These are phyloP conservation scores for Acleris cristana DNA, from an alignment of 2,888 invertebrate genomes.

Conservation along the genomic window DNA sequence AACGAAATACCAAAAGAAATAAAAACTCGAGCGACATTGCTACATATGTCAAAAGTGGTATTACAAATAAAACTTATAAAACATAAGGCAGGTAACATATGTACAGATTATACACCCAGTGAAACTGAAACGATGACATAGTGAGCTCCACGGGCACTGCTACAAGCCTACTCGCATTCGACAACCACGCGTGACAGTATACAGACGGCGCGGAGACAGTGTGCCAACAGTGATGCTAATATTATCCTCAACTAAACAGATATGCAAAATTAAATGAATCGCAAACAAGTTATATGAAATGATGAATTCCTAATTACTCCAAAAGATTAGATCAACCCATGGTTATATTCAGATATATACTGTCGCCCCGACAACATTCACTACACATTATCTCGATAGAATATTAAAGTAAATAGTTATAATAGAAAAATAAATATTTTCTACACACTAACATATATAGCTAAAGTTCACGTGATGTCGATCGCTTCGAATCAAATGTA, in stretches of 20 bases:
- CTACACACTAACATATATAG: conserved; percentile 82
- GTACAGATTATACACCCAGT: conserved; percentile 79
- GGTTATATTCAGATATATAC: conserved; percentile 65
- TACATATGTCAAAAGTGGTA: conserved; percentile 85
- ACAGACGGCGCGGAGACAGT: conserved; percentile 31
- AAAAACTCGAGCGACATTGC: conserved; percentile 80
- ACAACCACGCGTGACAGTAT: conserved; percentile 35
- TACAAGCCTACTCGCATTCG: conserved; percentile 36
- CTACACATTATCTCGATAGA: conserved; percentile 84
- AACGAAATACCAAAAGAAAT: conserved; percentile 70
- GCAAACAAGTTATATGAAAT: conserved; percentile 66
- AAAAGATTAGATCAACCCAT: conserved; percentile 55
- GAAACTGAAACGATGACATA: conserved; percentile 81
- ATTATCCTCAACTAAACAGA: conserved; percentile 49
- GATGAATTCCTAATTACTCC: conserved; percentile 64
- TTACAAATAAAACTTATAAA: conserved; percentile 84
- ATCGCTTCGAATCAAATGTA: conserved; percentile 69
- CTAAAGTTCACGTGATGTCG: conserved; percentile 81
- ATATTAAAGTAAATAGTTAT: conserved; percentile 76
- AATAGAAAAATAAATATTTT: conserved; percentile 84
- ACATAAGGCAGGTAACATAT: conserved; percentile 82
- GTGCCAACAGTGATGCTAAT: conserved; percentile 40
- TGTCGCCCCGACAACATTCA: conserved; percentile 80
- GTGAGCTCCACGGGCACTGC: conserved; percentile 64
- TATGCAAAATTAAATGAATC: conserved; percentile 61